Evolutionary conservation across 2,888 invertebrate species (phyloP).

Genomic region (Ophion costatus): DNA sequence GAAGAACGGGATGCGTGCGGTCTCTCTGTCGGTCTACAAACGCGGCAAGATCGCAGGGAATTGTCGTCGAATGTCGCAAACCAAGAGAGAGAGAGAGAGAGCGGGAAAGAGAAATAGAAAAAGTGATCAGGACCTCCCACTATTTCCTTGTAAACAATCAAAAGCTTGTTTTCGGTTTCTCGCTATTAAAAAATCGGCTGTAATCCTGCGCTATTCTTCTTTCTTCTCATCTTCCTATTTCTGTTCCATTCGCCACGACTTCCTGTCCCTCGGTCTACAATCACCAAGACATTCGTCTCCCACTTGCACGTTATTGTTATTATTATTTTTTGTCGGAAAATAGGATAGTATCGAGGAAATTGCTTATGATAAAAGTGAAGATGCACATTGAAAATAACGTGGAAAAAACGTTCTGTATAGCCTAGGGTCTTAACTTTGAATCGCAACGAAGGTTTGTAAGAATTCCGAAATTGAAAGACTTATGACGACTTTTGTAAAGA

Average conservation of each 20-base stretch:
- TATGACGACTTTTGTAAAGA: too few species aligned
- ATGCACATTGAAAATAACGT: too few species aligned
- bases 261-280: background rate
- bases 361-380: too few species aligned
- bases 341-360: too few species aligned
- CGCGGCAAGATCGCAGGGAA: slow-evolving; percentile 45
- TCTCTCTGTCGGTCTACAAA: slow-evolving; percentile 46
- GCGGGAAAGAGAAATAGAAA: slow-evolving; percentile 1
- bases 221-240: background rate
- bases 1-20: slow-evolving; percentile 56
- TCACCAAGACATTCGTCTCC: too few species aligned
- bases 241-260: slow-evolving; percentile 7
- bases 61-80: slow-evolving; percentile 34
- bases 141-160: slow-evolving; percentile 70
- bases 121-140: slow-evolving; percentile 66
- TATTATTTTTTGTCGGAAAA: too few species aligned
- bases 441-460: too few species aligned
- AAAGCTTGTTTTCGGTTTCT: slow-evolving; percentile 59
- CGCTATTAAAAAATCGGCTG: slow-evolving; percentile 51
- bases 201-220: slow-evolving; percentile 27
- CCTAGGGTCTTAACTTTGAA: too few species aligned
- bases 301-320: too few species aligned
- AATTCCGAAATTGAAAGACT: too few species aligned
- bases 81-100: background rate
- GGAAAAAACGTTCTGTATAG: too few species aligned